These are phyloP conservation scores for Ptilodon capucinus DNA, from an alignment of 2,888 invertebrate species.

Conservation along the genomic window DNA sequence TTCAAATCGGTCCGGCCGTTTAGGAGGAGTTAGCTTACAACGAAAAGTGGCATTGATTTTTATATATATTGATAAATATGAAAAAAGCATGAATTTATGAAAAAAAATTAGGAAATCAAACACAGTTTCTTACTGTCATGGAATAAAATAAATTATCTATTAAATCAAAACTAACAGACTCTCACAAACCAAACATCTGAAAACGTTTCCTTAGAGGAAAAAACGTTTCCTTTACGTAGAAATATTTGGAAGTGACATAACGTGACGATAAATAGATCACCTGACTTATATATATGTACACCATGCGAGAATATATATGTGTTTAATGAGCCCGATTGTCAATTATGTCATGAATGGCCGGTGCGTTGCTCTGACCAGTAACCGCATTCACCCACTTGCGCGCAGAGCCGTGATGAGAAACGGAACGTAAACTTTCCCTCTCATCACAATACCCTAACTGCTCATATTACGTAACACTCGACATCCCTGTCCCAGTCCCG, in stretches of 20 bases:
- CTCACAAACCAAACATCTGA: too few species aligned
- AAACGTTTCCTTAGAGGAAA: too few species aligned
- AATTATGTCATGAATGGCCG: slow-evolving; percentile 78
- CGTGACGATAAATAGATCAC: too few species aligned
- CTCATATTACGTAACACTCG: slow-evolving; percentile 50
- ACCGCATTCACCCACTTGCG: slow-evolving; percentile 79
- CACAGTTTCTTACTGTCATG: not conserved
- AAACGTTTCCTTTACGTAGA: too few species aligned
- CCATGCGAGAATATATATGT: slow-evolving; percentile 59
- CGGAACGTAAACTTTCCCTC: slow-evolving; percentile 79
- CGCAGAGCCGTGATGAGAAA: slow-evolving; percentile 74
- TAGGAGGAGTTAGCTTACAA: too few species aligned
- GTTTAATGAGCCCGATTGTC: slow-evolving; percentile 73
- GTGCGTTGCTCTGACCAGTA: slow-evolving; percentile 73
- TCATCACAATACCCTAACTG: slow-evolving; percentile 69
- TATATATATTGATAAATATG: too few species aligned
- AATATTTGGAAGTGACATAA: too few species aligned
- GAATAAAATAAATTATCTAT: not conserved
- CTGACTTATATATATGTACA: slow-evolving; percentile 55
- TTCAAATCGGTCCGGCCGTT: too few species aligned
- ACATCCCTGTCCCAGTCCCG: slow-evolving; percentile 46
- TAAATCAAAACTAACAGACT: not conserved
- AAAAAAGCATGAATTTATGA: too few species aligned
- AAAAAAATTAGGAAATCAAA: not conserved
- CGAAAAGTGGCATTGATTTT: too few species aligned